Evolutionary conservation across 2,888 invertebrate genomes (phyloP), one percentile per base, ranked within the genome.

Genomic region (Drosophila monieri): DNA sequence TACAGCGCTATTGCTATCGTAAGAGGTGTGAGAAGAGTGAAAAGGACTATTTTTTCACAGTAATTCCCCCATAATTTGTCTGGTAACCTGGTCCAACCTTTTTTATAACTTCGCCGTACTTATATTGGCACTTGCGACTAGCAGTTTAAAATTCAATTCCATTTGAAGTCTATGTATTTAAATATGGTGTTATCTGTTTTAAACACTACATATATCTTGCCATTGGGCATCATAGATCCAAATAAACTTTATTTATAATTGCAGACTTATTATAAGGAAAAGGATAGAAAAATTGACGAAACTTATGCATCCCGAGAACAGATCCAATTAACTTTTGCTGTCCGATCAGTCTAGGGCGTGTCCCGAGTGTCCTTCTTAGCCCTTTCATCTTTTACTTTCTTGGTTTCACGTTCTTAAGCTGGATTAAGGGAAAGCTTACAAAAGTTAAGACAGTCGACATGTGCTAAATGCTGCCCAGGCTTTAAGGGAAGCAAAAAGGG

Each of bases 361-460:
- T 30, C 30, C 14, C 39, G 39, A 18, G 15, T 41, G 18, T 41
- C 10, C 39, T 9, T 15, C 14, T 48, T 9, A 27, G 27, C 25
- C 30, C 9, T 25, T 52, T 49, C 62, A 41, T 65, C 43, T 43
- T 39, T 39, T 37, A 25, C 47, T 62, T 55, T 44, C 58, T 52
- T 60, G 58, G 52, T 51, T 51, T 37, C 51, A 59, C 58, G 62
- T 67, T 32, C 56, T 27, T 56, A 23, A 35, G 66, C 30, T 41
- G 78, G 87, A 80, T 74, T 86, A 77, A 64, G 55, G 64, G 62
- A 80, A 69, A 62, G 76, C 73, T 85, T 80, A 74, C 74, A 71
- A 74, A 54, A 64, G 72, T 60, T 61, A 71, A 76, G 77, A 76
- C 57, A 64, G 72, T 69, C 30, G 64, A 70, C 84, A 76, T 85